Evolutionary conservation across 1,140 invertebrate species (phyloP), one percentile per base, ranked within the genome.

Genomic region (Andricus grossulariae): DNA sequence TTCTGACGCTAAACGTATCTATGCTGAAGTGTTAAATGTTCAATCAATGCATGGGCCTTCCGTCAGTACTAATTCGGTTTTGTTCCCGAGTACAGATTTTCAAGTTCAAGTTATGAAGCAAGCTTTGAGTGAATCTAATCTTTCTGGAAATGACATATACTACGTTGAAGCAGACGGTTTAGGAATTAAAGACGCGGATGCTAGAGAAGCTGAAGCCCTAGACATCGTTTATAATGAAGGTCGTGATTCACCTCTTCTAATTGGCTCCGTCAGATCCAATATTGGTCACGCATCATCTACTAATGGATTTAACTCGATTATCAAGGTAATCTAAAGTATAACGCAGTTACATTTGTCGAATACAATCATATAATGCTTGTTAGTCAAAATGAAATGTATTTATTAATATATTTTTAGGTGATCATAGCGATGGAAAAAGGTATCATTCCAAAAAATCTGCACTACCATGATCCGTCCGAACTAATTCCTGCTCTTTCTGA

Each of bases 121-220:
- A 12, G 21, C 76, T 7, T 49, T 84, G 0, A 73, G 79, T 3
- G 39, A 82, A 11, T 72, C 75, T 57, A 60, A 73, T 32, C 60
- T 87, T 73, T 32, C 52, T 7, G 80, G 83, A 60, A 77, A 80
- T 45, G 80, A 85, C 21, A 78, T 90, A n/a, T 73, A 76, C 1
- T 89, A 82, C 71, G 60, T 89, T 0, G 88, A 90, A 74, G 85
- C 84, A 1, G 82, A 85, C 77, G 89, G 88, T 49, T 55, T 25
- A 21, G 84, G 93, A 74, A 94, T 96, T 0, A 92, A 91, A 82
- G 94, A 94, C 1, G 94, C 94, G 51, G 97, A n/a, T n/a, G n/a
- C n/a, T n/a, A n/a, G n/a, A n/a, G n/a, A n/a, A n/a, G n/a, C n/a
- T n/a, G n/a, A n/a, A n/a, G n/a, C n/a, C n/a, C n/a, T n/a, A n/a